Evolutionary conservation across 2,113 vertebrate genomes (phyloP), one percentile per base, ranked within the genome.

Genomic region (Pan paniscus): DNA sequence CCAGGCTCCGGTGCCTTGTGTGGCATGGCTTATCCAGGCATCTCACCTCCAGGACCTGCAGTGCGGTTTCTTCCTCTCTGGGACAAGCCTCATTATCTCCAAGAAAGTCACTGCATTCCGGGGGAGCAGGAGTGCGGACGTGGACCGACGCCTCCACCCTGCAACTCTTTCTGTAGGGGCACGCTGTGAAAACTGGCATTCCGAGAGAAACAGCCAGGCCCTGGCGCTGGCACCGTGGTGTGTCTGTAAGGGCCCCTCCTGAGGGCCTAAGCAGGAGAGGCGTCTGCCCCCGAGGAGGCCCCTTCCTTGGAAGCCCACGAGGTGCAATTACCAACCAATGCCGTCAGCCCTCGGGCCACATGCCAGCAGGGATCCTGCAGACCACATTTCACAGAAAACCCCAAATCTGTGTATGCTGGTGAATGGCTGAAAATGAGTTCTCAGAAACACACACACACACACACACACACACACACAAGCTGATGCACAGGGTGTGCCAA

Each of bases 1-100:
- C 12, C 3, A 0, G 25, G 70, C 17, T 2, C 40, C 18, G 0
- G 70, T 3, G 27, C 43, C 23, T 18, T 3, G 70, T 3, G 59
- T 27, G 59, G 59, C 11, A 11, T 5, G 59, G 59, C 25, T 13
- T 11, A 30, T 13, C 59, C 25, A 2, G 59, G 59, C 59, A 2
- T 61, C 59, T 61, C 64, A 35, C 64, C 64, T 68, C 14, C 59
- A 6, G 4, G 0, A 0, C 20, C 6, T 3, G 0, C 59, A 0
- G 14, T 27, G 23, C 18, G 12, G 73, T 25, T 27, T 22, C 81
- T 18, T 8, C 38, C 4, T 6, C 95, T 8, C 0, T 1, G 40
- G 52, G 25, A 12, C 3, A 50, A 52, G n/a, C 30, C 25, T 8
- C 12, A 1, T 50, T 5, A 2, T 16, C 35, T n/a, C 50, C 23